phyloP scores from a whole-genome alignment of 2,113 vertebrate genomes.

The Silurus meridionalis region DNA sequence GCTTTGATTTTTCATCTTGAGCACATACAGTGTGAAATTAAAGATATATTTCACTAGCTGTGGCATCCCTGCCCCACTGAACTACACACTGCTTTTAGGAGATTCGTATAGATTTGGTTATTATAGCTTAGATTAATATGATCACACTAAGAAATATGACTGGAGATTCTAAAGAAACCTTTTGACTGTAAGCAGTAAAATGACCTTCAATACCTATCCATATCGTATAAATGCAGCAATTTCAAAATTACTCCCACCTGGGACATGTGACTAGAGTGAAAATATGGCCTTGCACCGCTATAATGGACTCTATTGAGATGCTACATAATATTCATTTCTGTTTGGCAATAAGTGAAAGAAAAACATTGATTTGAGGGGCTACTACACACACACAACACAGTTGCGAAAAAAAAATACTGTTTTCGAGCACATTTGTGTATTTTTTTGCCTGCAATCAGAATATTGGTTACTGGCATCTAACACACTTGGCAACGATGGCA shows the following conservation, averaged over 20 bases:
- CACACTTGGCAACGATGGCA: conserved; percentile 9
- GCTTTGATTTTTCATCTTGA: background rate
- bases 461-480: conserved; percentile 27
- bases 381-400: conserved; percentile 11
- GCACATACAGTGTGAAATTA: background rate
- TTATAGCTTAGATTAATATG: background rate
- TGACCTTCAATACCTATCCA: background rate
- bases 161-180: background rate
- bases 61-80: background rate
- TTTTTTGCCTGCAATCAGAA: conserved; percentile 28
- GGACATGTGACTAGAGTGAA: conserved; percentile 20
- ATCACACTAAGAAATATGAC: background rate
- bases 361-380: background rate
- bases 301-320: conserved; percentile 14
- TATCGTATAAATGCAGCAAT: conserved; percentile 6
- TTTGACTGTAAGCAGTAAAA: background rate
- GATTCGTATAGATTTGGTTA: background rate
- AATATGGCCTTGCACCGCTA: conserved; percentile 3
- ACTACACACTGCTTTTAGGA: background rate
- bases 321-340: background rate
- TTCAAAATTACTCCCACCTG: background rate
- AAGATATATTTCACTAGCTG: background rate
- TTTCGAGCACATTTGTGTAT: conserved; percentile 22
- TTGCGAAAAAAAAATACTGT: conserved; percentile 26
- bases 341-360: conserved; percentile 3